phyloP scores from a whole-genome alignment of 2,113 vertebrate species.

The Alethe diademata region DNA sequence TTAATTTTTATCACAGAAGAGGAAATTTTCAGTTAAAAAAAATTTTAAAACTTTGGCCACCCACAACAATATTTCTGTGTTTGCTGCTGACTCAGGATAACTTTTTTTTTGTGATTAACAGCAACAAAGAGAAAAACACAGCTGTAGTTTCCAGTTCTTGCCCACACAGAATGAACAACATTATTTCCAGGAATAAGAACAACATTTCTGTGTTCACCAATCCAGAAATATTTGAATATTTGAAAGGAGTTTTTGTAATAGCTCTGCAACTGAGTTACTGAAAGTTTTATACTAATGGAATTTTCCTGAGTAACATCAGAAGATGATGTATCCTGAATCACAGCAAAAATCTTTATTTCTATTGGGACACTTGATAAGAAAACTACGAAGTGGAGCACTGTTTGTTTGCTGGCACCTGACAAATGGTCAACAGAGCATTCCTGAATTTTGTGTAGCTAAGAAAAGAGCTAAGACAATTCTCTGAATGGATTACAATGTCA shows the following conservation, averaged over 20 bases:
- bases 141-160: background rate
- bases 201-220: background rate
- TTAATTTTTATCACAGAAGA: background rate
- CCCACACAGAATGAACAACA: background rate
- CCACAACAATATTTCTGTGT: background rate
- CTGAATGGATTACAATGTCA: background rate
- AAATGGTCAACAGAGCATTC: background rate
- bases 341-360: background rate
- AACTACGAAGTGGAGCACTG: rapidly evolving
- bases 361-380: background rate
- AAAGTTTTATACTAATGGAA: background rate
- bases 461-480: background rate
- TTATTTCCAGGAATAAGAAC: background rate
- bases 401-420: background rate
- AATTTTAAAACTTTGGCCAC: background rate
- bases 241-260: background rate
- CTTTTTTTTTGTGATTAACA: background rate
- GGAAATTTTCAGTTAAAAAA: background rate
- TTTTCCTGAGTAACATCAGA: background rate
- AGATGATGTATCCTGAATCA: background rate
- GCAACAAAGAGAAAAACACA: background rate
- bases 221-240: background rate
- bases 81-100: background rate
- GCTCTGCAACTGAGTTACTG: background rate
- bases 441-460: background rate